Base-by-base conservation (phyloP, 2,797 vertebrate species). In the Chelonia mydas region DNA sequence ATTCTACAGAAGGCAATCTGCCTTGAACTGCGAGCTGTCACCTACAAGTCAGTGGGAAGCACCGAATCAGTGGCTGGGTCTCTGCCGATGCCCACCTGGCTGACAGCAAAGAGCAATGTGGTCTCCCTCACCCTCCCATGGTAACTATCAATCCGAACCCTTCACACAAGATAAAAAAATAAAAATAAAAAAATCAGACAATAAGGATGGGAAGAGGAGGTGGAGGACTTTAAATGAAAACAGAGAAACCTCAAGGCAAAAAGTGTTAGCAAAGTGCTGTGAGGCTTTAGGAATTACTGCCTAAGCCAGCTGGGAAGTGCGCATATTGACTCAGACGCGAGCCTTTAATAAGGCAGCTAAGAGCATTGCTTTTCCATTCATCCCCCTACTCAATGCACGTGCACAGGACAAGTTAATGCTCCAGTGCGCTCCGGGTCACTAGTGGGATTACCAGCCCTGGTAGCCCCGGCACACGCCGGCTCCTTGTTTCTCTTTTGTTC, bases 271-370 rank as follows among this genome's bases (percentile, higher is more conserved):
- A 55, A 59, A 80, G 89, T 91, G 82, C 86, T 53, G 79, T 0
- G 50, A 94, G 87, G 86, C 94, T 87, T 91, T 54, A 85, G 49
- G 88, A 96, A 91, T 96, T 92, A 80, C 83, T 55, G 87, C 61
- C 65, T 1, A 90, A 96, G 91, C 91, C 93, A 88, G 95, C 86
- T 7, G 93, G 91, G 96, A 96, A 33, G 2, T 0, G 1, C 2
- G 12, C 11, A 1, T 84, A 90, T 79, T 86, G 92, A 96, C 94
- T 95, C 2, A 47, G 92, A 80, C 89, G 91, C 68, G 23, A 92
- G 94, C 94, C 88, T 89, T 91, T 92, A 95, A 92, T 78, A 94
- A 95, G 97, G 95, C 94, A 95, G 97, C 95, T 97, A 93, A 94
- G 74, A 74, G 94, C 92, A n/a, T 51, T 80, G 89, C 89, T 90